Base-by-base conservation (phyloP, 2,797 vertebrate species). In the Hypotaenidia philippensis region DNA sequence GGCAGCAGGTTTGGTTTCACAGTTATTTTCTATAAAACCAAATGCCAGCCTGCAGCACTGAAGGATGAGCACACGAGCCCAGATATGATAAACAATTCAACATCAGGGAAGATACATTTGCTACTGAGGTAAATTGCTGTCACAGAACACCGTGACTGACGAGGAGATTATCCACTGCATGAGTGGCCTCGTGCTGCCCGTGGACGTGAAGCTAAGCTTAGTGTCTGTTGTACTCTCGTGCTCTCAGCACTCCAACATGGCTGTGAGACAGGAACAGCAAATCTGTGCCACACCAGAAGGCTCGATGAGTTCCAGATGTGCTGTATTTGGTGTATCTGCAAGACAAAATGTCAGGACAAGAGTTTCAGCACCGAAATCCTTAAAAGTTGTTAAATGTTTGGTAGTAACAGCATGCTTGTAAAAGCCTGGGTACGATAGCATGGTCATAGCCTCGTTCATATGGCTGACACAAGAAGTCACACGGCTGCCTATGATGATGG, bases 301-400 rank as follows among this genome's bases (percentile, higher is more conserved):
- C 57, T 91, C 8, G 0, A 87, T 91, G 69, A 26, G 60, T 94
- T 96, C 96, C 95, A 95, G 71, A 94, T 97, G 91, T 91, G 68
- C 72, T 87, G 2, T 74, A 41, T 91, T 92, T 87, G 64, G 55
- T 70, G 27, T 85, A 83, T 94, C 64, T 94, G 91, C 75, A 91
- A 89, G 79, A 93, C 15, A 18, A 94, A 95, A 94, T 81, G 64
- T 81, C 77, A 83, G 56, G 53, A 59, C 78, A 77, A 68, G 61
- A 78, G 77, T 25, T 90, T 38, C 83, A 91, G 72, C 61, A 26
- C 69, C 4, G 6, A 83, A 95, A 81, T 79, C 59, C 71, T 94
- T 78, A 47, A 47, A 90, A 83, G 69, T 94, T 78, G 68, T 76
- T 88, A 55, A 64, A 88, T 47, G n/a, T 94, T 87, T 86, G 27